Conservation (phyloP, 2,113 vertebrate species). For the Epinephelus fuscoguttatus region DNA sequence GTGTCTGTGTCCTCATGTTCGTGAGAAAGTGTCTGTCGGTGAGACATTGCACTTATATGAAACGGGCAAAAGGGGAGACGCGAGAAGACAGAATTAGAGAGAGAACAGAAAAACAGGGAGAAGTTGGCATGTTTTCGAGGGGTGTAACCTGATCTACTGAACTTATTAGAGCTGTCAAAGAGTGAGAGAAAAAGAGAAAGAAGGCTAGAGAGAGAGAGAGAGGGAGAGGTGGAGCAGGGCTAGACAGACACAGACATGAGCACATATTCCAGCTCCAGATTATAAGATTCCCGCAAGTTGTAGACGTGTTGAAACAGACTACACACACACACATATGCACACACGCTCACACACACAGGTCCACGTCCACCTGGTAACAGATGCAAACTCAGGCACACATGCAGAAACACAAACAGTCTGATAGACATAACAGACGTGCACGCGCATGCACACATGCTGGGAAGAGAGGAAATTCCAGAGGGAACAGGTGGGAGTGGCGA, state of each 20-base stretch:
- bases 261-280: slow-evolving; percentile 85
- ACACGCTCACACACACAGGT: slow-evolving; percentile 48
- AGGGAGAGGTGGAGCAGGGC: slow-evolving; percentile 71
- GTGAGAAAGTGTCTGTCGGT: slow-evolving; percentile 64
- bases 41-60: slow-evolving; percentile 63
- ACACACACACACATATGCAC: slow-evolving; percentile 60
- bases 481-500: slow-evolving; percentile 84
- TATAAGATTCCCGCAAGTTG: slow-evolving; percentile 86
- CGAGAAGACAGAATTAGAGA: slow-evolving; percentile 66
- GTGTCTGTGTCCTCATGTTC: slow-evolving; percentile 46
- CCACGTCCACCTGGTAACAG: slow-evolving; percentile 72
- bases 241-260: slow-evolving; percentile 84
- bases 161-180: slow-evolving; percentile 86
- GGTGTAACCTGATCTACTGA: slow-evolving; percentile 82
- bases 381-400: slow-evolving; percentile 80
- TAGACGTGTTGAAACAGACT: slow-evolving; percentile 83
- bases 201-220: slow-evolving; percentile 32
- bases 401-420: slow-evolving; percentile 80
- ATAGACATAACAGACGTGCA: slow-evolving; percentile 81
- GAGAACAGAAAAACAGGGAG: slow-evolving; percentile 65
- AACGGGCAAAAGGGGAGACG: slow-evolving; percentile 56
- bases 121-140: slow-evolving; percentile 73
- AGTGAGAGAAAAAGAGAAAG: slow-evolving; percentile 35
- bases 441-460: slow-evolving; percentile 69
- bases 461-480: slow-evolving; percentile 80